Base-by-base conservation (phyloP, 2,888 invertebrate species). In the Sinodicranocentrus sp. region DNA sequence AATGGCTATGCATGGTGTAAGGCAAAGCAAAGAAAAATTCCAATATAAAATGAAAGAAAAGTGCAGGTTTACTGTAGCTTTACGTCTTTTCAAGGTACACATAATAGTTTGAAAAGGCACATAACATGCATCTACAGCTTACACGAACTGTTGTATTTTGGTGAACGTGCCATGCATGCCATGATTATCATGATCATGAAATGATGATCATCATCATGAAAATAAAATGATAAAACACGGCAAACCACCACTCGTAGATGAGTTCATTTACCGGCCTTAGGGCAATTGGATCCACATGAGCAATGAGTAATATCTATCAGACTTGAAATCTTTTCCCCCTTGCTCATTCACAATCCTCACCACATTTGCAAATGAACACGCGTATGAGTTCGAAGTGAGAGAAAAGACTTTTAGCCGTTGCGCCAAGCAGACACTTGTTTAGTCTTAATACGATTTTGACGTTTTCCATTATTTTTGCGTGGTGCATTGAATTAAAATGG, bases 271-370 rank as follows among this genome's bases (percentile, higher is more conserved):
- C 83, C 79, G 72, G 73, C 72, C 77, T 52, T 73, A 75, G 77
- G 84, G 82, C 84, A 84, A 85, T 80, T 85, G 82, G 84, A 84
- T 85, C 59, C 84, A 84, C 85, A 77, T 82, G 85, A 84, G 85
- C 85, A 73, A 84, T 85, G 85, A 77, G 84, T 70, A 85, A 84
- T 84, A 65, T 85, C 84, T 80, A 84, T 86, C 86, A 73, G 44
- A 26, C 59, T 70, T 76, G 61, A 76, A 63, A 82, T 82, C 82
- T 82, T 43, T 57, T 23, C 19, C 13, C 5, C 13, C 5, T 6
- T 33, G 33, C 52, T 19, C 52, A 52, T 52, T 52, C 52, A 52
- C 19, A 52, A 52, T 33, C n/a, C n/a, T 44, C 13, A 44, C 13
- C n/a, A n/a, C 44, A 44, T 44, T 44, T n/a, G n/a, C n/a, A n/a